A percentile compares a stretch with the other conserved stretches of the same genome.
Conservation (phyloP, 2,113 vertebrate genomes). For the Zosterops borbonicus region DNA sequence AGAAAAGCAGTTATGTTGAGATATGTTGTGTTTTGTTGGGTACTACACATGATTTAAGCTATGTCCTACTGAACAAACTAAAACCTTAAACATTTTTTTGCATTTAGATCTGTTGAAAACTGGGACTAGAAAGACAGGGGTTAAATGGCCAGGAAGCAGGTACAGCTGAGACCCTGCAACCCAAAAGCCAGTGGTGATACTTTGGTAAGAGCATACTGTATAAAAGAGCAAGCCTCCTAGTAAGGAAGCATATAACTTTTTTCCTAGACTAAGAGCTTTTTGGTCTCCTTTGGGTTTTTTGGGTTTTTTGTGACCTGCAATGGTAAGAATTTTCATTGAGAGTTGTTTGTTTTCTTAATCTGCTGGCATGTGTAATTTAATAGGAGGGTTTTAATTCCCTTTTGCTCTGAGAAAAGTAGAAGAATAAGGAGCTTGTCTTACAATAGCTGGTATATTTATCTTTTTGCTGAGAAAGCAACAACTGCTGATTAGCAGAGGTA, state of each 20-base stretch:
- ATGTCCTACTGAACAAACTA: not conserved
- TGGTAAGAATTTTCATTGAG: not conserved
- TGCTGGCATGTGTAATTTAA: not conserved
- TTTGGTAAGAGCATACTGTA: not conserved
- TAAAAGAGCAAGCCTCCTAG: not conserved
- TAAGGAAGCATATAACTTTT: rapidly evolving
- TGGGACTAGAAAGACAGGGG: not conserved
- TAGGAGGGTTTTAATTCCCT: not conserved
- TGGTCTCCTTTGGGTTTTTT: not conserved
- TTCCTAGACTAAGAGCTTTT: rapidly evolving
- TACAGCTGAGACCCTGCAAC: constrained; percentile 6
- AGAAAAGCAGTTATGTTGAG: not conserved
- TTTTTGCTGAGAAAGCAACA: not conserved
- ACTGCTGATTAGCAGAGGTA: not conserved
- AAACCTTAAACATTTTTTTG: not conserved
- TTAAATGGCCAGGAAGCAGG: not conserved
- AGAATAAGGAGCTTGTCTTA: not conserved
- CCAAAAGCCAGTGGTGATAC: not conserved
- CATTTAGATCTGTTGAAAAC: not conserved
- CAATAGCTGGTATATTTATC: not conserved
- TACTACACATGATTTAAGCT: not conserved
- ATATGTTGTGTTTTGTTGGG: not conserved
- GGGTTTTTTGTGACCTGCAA: not conserved
- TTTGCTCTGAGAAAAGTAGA: not conserved
- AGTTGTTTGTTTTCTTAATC: not conserved